Base-by-base conservation (phyloP, 2,797 vertebrate species). In the Atherinosoma microstoma region DNA sequence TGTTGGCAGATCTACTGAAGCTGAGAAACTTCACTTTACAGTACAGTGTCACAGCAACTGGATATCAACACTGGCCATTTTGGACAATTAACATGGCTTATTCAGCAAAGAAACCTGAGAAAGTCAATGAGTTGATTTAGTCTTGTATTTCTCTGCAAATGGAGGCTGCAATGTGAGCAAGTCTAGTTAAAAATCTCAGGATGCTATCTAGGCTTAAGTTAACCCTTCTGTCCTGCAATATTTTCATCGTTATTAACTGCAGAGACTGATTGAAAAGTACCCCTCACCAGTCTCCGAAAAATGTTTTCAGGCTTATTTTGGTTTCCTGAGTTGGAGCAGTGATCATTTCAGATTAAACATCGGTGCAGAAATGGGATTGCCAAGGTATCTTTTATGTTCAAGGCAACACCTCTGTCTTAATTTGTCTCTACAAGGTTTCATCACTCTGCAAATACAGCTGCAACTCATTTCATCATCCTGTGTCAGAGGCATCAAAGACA, bases 401-500 rank as follows among this genome's bases (percentile, higher is more conserved):
- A 72, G 65, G 51, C 64, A 73, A 61, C 47, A 74, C 47, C 61
- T 67, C 36, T 18, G 75, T 67, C 30, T 74, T 62, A 72, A 36
- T 87, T 67, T 77, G 75, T 49, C 81, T 64, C 62, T 60, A 73
- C 72, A 60, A 35, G 67, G 73, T 83, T 84, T 85, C 82, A 70
- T 89, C 84, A 78, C 65, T 62, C 56, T 67, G 47, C 3, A 56
- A 54, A 73, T 12, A 18, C 54, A 56, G 78, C 68, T 32, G 65
- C 45, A 68, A 47, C 66, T 45, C 57, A 70, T 90, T 89, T 89
- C 84, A 87, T 90, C 91, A 86, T 49, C 61, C 75, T 77, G 86
- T 75, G 83, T 81, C 84, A 70, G 56, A 63, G 35, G 82, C 86
- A 83, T 91, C 88, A 93, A 91, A 91, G 70, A 64, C 64, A 51